These are phyloP conservation scores for Drosophila acutilabella DNA, from an alignment of 2,888 invertebrate genomes.

Conservation along the genomic window DNA sequence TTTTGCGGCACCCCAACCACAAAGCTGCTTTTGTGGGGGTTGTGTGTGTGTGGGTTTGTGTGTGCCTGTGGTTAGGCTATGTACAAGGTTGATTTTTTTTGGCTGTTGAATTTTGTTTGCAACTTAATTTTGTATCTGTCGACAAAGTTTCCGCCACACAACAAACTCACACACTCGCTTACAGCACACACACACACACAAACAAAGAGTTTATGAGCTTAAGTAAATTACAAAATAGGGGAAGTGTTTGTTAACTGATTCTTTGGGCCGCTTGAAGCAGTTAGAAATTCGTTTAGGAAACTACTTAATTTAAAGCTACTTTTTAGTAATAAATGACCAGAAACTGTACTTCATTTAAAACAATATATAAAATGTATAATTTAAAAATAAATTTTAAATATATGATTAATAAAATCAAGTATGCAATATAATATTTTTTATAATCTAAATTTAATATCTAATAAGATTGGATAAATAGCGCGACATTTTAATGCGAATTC, in stretches of 20 bases:
- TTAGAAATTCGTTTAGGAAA: slow-evolving; percentile 39
- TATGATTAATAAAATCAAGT: no score
- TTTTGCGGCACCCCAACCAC: slow-evolving; percentile 13
- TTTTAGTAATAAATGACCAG: neutral
- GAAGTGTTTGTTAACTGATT: slow-evolving; percentile 19
- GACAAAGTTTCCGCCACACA: slow-evolving; percentile 62
- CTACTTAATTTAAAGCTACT: neutral
- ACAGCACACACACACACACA: slow-evolving; percentile 13
- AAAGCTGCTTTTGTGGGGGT: slow-evolving; percentile 21
- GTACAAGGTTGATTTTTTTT: slow-evolving; percentile 46
- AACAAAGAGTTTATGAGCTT: slow-evolving; percentile 6
- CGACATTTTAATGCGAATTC: no score
- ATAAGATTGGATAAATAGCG: no score
- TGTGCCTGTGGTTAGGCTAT: slow-evolving; percentile 39
- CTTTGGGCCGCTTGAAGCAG: slow-evolving; percentile 25
- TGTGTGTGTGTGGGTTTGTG: slow-evolving; percentile 8
- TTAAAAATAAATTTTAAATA: no score
- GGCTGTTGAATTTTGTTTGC: slow-evolving; percentile 69
- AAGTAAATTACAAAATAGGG: neutral
- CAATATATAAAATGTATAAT: no score
- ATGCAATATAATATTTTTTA: no score
- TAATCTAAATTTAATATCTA: no score
- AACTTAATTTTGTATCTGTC: slow-evolving; percentile 80
- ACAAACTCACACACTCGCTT: slow-evolving; percentile 17
- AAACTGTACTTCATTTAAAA: neutral